Conservation (phyloP, 2,888 invertebrate genomes). For the Poecilus cupreus region DNA sequence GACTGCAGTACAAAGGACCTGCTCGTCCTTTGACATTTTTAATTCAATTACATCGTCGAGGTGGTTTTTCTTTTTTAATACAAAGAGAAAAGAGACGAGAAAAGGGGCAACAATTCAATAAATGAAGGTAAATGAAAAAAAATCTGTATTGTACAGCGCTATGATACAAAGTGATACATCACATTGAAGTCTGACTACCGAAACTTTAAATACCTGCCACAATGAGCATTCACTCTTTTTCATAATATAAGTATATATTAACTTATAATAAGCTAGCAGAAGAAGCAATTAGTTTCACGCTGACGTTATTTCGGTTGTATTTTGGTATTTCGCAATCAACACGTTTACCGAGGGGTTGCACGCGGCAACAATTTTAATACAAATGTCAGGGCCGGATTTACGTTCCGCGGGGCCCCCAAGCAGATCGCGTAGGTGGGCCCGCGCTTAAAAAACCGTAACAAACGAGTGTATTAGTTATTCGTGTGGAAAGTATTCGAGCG, state of each 20-base stretch:
- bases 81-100: slow-evolving; percentile 58
- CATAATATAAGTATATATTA: slow-evolving; percentile 14
- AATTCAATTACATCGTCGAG: slow-evolving; percentile 64
- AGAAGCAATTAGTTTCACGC: slow-evolving; percentile 31
- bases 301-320: slow-evolving; percentile 1
- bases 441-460: too few relatives aligned
- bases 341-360: neutral
- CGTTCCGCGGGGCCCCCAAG: too few relatives aligned
- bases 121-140: slow-evolving; percentile 56
- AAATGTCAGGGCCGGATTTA: slow-evolving; percentile 67
- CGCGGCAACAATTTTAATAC: slow-evolving; percentile 65
- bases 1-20: slow-evolving; percentile 64
- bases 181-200: too few relatives aligned
- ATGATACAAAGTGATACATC: neutral
- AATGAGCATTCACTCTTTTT: slow-evolving; percentile 48
- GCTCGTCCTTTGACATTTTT: slow-evolving; percentile 64
- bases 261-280: slow-evolving; percentile 17
- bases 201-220: slow-evolving; percentile 25
- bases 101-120: slow-evolving; percentile 55
- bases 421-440: too few relatives aligned
- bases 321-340: neutral
- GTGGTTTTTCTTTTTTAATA: slow-evolving; percentile 62
- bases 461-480: neutral
- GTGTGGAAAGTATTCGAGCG: neutral
- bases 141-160: neutral